Percentiles rank a stretch among this genome's conserved stretches.
These are phyloP conservation scores for Drosophila nebulosa DNA, from an alignment of 1,140 invertebrate species.

Conservation along the genomic window DNA sequence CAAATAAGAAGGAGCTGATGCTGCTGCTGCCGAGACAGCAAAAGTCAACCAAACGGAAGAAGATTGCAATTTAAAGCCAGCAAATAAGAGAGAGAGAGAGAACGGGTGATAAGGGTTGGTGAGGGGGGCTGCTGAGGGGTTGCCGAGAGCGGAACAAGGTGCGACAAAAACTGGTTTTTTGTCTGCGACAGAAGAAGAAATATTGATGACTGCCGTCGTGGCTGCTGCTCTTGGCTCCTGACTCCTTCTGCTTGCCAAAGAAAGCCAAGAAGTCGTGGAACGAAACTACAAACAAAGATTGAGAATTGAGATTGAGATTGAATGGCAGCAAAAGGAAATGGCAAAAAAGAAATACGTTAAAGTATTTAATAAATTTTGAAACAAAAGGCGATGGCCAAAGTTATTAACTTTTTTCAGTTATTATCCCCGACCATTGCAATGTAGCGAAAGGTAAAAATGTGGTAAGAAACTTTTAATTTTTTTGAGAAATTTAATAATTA, in stretches of 20 bases:
- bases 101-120: not conserved
- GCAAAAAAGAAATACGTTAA: slow-evolving; percentile 14
- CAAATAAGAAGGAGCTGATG: slow-evolving; percentile 25
- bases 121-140: not conserved
- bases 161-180: slow-evolving; percentile 7
- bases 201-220: not conserved
- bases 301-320: slow-evolving; percentile 13
- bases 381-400: not conserved
- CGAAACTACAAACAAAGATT: slow-evolving; percentile 30
- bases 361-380: slow-evolving; percentile 19
- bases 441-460: not conserved
- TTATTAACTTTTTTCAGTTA: not conserved
- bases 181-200: not conserved
- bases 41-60: slow-evolving; percentile 75
- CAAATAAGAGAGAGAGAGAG: not conserved
- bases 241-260: not conserved
- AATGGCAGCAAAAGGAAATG: not conserved
- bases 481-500: not conserved
- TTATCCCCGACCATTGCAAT: not conserved
- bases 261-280: slow-evolving; percentile 31
- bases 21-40: slow-evolving; percentile 46
- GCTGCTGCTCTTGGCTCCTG: not conserved
- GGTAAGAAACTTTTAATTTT: not conserved
- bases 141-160: not conserved
- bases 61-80: slow-evolving; percentile 70